Evolutionary conservation across 30 jellyfish, hydroid and myxozoan species (phyloP).

Genomic region (Sanderia malayensis): DNA sequence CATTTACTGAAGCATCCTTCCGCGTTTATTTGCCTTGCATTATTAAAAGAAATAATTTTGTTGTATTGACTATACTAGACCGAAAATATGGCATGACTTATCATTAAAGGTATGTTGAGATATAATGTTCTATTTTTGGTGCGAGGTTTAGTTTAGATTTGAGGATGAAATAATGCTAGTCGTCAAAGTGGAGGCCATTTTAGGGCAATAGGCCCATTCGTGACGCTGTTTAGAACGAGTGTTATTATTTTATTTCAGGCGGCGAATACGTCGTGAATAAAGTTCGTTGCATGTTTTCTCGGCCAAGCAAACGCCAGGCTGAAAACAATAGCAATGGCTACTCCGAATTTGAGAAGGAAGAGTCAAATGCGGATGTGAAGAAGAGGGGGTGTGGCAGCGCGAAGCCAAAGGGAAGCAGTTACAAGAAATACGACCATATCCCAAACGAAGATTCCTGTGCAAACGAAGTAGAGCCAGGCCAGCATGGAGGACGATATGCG

Average conservation of each 20-base stretch:
- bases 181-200: too few relatives aligned
- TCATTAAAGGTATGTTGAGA: slow-evolving; percentile 29
- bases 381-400: background rate
- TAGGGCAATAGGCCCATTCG: too few relatives aligned
- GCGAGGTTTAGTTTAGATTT: background rate
- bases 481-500: background rate
- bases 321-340: slow-evolving; percentile 14
- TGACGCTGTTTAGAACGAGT: background rate
- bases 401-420: background rate
- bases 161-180: too few relatives aligned
- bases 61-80: background rate
- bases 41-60: background rate
- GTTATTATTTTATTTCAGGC: too few relatives aligned
- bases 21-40: too few relatives aligned
- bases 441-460: background rate
- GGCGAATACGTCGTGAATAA: slow-evolving; percentile 48
- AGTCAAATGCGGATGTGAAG: background rate
- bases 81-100: slow-evolving; percentile 55
- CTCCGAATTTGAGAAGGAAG: background rate
- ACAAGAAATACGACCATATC: background rate
- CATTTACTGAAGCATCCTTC: too few relatives aligned
- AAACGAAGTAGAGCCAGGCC: background rate
- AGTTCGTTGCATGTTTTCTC: slow-evolving; percentile 35
- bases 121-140: background rate
- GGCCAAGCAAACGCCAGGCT: slow-evolving; percentile 19